phyloP scores from a whole-genome alignment of 23 tunicate genomes.

The Trididemnum clinides region DNA sequence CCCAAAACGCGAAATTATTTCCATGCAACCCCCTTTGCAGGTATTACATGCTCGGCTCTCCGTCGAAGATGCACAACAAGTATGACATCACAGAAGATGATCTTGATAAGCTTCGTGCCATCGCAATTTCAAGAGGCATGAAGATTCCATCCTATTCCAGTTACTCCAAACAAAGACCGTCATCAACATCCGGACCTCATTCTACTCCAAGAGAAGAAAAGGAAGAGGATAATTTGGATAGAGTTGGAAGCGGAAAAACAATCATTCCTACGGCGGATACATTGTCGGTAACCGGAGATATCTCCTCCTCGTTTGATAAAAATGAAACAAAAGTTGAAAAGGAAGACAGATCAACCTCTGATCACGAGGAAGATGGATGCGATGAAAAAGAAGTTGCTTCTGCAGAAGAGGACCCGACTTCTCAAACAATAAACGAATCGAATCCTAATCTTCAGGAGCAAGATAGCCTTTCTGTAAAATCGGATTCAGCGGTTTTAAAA shows the following conservation, averaged over 20 bases:
- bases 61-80: slow-evolving; percentile 59
- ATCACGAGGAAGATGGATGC: slow-evolving; percentile 64
- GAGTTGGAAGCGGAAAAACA: slow-evolving; percentile 61
- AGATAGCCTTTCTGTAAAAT: slow-evolving; percentile 56
- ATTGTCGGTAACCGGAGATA: slow-evolving; percentile 48
- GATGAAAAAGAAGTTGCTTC: background rate
- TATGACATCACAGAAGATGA: slow-evolving; percentile 75
- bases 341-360: slow-evolving; percentile 83
- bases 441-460: background rate
- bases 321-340: slow-evolving; percentile 12
- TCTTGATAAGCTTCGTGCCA: slow-evolving; percentile 42
- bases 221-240: slow-evolving; percentile 29
- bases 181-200: slow-evolving; percentile 55
- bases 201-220: slow-evolving; percentile 64
- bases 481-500: slow-evolving; percentile 52
- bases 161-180: slow-evolving; percentile 5
- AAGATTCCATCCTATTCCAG: slow-evolving; percentile 39
- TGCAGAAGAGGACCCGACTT: background rate
- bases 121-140: slow-evolving; percentile 75
- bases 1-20: too few species aligned
- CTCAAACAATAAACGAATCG: background rate
- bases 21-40: slow-evolving; percentile 40
- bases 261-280: slow-evolving; percentile 82
- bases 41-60: slow-evolving; percentile 89
- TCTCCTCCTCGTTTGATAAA: slow-evolving; percentile 41